phyloP scores from a whole-genome alignment of 2,888 invertebrate genomes.

The Sminthurinus aureus region DNA sequence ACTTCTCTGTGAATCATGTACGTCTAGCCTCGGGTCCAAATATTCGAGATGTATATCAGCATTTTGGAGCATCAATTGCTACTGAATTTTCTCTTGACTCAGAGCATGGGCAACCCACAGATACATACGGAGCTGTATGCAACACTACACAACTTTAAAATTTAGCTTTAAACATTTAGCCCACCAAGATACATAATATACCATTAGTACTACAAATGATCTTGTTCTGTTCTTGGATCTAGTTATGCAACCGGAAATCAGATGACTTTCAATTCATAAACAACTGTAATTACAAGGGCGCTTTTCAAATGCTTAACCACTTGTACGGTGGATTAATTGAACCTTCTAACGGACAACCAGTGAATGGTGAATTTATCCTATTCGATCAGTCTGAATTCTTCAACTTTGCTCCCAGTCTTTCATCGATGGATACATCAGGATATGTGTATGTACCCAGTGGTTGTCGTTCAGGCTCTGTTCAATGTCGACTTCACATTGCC shows the following conservation, averaged over 20 bases:
- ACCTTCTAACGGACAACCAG: constrained; percentile 49
- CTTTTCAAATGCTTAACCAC: constrained; percentile 60
- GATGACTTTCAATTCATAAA: constrained; percentile 55
- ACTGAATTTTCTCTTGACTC: constrained; percentile 46
- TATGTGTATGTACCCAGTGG: constrained; percentile 56
- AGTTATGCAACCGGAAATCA: constrained; percentile 43
- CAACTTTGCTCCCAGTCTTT: constrained; percentile 45
- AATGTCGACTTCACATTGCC: constrained; percentile 55
- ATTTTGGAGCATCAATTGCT: constrained; percentile 49
- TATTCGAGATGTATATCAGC: constrained; percentile 49
- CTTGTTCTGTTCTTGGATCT: too few relatives aligned
- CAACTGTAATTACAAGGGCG: constrained; percentile 61
- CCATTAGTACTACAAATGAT: too few relatives aligned
- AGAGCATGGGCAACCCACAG: constrained; percentile 60
- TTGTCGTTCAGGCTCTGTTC: constrained; percentile 43
- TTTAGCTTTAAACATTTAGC: too few relatives aligned
- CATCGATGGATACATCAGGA: constrained; percentile 53
- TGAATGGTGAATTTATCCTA: constrained; percentile 48
- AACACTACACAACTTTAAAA: too few relatives aligned
- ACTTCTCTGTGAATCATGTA: too few relatives aligned
- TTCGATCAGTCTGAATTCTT: constrained; percentile 58
- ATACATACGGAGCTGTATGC: constrained; percentile 60
- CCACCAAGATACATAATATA: too few relatives aligned
- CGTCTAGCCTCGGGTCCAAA: constrained; percentile 48
- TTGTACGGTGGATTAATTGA: constrained; percentile 59